phyloP scores from a whole-genome alignment of 2,888 invertebrate genomes.

The Augochlorella aurata region DNA sequence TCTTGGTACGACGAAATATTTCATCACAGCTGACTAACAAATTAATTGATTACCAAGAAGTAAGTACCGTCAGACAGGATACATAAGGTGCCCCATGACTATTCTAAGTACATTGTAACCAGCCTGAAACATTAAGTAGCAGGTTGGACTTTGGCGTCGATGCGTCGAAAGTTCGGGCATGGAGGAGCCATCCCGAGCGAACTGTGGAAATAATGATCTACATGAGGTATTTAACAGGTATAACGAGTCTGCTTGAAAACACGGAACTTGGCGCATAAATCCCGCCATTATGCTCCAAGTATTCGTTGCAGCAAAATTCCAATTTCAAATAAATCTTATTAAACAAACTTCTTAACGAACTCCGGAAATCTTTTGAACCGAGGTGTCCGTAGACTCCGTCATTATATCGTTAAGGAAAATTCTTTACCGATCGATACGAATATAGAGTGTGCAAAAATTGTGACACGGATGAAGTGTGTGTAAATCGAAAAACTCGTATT shows the following conservation, averaged over 20 bases:
- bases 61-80: neutral
- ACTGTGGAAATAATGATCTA: conserved; percentile 6
- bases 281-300: neutral
- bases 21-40: neutral
- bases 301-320: neutral
- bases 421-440: neutral
- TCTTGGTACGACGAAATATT: no score
- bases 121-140: conserved; percentile 23
- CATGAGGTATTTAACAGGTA: neutral
- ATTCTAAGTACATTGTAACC: conserved; percentile 18
- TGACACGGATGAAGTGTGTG: no score
- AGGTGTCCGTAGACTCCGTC: neutral
- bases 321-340: conserved; percentile 11
- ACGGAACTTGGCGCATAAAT: neutral
- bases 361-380: neutral
- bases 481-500: no score
- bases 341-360: neutral
- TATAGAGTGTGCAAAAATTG: neutral
- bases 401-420: neutral
- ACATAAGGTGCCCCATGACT: neutral
- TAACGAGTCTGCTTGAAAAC: conserved; percentile 17
- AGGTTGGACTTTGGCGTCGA: conserved; percentile 19
- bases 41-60: conserved; percentile 46
- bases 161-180: conserved; percentile 23
- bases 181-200: neutral